Conservation (phyloP, 35 echinoderm and acorn worm species). For the Apostichopus parvimensis region DNA sequence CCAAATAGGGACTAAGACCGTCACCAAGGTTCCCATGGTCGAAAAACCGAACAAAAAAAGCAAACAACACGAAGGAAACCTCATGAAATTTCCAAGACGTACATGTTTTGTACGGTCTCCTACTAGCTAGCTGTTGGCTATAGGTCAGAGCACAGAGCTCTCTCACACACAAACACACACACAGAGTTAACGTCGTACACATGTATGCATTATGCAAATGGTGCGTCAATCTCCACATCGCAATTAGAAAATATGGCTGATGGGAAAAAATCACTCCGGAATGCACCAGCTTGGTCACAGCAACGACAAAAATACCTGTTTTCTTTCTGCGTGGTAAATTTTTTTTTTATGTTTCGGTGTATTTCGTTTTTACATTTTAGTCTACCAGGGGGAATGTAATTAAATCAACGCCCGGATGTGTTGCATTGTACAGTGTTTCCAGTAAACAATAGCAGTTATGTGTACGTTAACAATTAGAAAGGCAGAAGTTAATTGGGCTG, state of each 20-base stretch:
- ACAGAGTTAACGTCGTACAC: not conserved
- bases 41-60: constrained; percentile 44
- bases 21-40: constrained; percentile 44
- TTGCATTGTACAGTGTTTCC: not conserved
- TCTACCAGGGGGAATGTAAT: not conserved
- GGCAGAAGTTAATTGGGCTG: not conserved
- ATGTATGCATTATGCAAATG: constrained; percentile 52
- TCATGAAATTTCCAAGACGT: constrained; percentile 26
- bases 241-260: constrained; percentile 52
- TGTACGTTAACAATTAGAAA: not conserved
- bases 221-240: constrained; percentile 33
- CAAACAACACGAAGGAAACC: not conserved
- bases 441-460: not conserved
- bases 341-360: not conserved
- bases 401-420: not conserved
- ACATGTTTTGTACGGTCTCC: constrained; percentile 7
- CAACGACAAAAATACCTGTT: constrained; percentile 7
- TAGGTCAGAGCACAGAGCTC: constrained; percentile 28
- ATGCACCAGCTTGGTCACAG: constrained; percentile 18
- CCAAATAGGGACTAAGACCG: constrained; percentile 40
- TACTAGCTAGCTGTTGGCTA: not conserved
- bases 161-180: constrained; percentile 15
- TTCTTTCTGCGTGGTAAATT: not conserved
- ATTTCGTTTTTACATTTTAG: not conserved
- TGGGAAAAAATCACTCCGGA: constrained; percentile 30